Base-by-base conservation (phyloP, 2,888 invertebrate species). In the Zygothrica quintamaculata region DNA sequence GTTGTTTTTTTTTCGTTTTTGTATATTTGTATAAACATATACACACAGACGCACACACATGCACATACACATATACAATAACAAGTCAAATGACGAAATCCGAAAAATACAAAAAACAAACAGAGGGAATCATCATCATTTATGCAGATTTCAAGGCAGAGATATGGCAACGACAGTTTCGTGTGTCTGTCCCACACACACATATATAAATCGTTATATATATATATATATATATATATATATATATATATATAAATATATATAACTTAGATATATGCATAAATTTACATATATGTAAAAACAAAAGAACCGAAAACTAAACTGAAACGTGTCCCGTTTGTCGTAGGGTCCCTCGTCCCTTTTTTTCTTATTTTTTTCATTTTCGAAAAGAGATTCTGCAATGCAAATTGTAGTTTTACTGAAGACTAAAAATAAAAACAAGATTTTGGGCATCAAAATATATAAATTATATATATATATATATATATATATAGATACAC, bases 381-480 rank as follows among this genome's bases (percentile, higher is more conserved):
- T n/a, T n/a, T n/a, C n/a, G n/a, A n/a, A 22, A 5, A 22, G 18
- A 8, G 11, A 25, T 68, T 87, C 87, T 85, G 79, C 86, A 87
- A 56, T 82, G 84, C 88, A 82, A 85, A 87, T 87, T 77, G 47
- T 77, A 74, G 77, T 82, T 84, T 84, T 60, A 33, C 51, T 51
- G 40, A 31, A 36, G 40, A 15, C 31, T 11, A 26, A 48, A 47
- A 55, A 43, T 43, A 55, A 44, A 58, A 18, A 37, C 6, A 34
- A 34, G 11, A 34, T 34, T 34, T 34, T 34, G 34, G 34, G 9
- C 11, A 34, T 1, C 13, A 34, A 34, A 34, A 37, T 36, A 67
- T 56, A 12, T 64, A 50, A 25, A 46, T 5, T 37, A 26, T 48
- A 65, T 36, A 39, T 1, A 51, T 33, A 50, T 33, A 39, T 34